Percentiles rank a stretch among this genome's conserved stretches.
phyloP scores from a whole-genome alignment of 2,888 invertebrate genomes.

The Cheilosia vulpina region DNA sequence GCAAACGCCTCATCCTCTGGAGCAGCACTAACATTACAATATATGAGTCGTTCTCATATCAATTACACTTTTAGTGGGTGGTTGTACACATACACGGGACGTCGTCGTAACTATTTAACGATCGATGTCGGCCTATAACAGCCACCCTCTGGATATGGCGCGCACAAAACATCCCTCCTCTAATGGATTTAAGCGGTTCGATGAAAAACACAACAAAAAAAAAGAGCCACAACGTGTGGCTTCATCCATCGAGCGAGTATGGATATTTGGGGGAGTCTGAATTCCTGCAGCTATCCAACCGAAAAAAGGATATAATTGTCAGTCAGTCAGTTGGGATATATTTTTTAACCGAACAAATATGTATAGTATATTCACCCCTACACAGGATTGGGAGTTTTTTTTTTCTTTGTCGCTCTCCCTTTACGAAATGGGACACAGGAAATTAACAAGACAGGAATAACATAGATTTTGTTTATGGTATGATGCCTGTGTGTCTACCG shows the following conservation, averaged over 20 bases:
- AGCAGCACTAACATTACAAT: conserved; percentile 35
- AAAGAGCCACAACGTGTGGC: conserved; percentile 33
- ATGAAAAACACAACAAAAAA: conserved; percentile 9
- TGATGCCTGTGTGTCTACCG: conserved; percentile 51
- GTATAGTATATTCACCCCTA: conserved; percentile 18
- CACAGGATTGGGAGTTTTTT: conserved; percentile 15
- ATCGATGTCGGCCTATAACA: conserved; percentile 40
- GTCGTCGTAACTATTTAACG: conserved; percentile 56
- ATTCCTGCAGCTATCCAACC: conserved; percentile 60
- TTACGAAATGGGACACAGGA: conserved; percentile 46
- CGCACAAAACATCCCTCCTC: conserved; percentile 21
- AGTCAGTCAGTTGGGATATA: conserved; percentile 66
- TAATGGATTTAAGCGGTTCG: conserved; percentile 57
- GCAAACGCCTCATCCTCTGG: conserved; percentile 19
- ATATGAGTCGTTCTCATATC: conserved; percentile 57
- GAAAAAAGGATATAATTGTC: conserved; percentile 75
- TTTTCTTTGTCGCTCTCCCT: neutral
- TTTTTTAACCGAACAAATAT: conserved; percentile 44
- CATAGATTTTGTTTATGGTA: conserved; percentile 69
- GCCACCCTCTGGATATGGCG: neutral
- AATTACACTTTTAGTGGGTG: conserved; percentile 70
- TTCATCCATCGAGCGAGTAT: conserved; percentile 14
- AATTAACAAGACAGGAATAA: conserved; percentile 73
- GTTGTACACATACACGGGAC: conserved; percentile 1
- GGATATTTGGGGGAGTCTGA: neutral